Percentiles rank a stretch among this genome's conserved stretches.
Evolutionary conservation across 2,888 invertebrate species (phyloP).

Genomic region (Pherbina coryleti): DNA sequence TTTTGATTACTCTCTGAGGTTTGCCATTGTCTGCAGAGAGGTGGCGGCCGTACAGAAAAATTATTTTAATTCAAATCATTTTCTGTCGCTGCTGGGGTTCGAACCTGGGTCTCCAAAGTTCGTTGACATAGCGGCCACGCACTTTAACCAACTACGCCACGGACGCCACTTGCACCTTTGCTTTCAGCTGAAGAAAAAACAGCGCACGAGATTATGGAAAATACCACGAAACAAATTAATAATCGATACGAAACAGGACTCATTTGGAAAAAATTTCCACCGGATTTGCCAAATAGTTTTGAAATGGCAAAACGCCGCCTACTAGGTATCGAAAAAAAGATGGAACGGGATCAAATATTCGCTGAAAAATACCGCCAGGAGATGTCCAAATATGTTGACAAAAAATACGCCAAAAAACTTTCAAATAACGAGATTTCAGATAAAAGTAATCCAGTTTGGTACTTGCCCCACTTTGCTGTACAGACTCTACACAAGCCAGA

Average conservation of each 20-base stretch:
- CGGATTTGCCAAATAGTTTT: conserved; percentile 39
- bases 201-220: conserved; percentile 24
- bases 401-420: conserved; percentile 48
- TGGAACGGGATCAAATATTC: conserved; percentile 39
- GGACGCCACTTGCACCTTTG: not conserved
- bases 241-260: conserved; percentile 42
- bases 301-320: conserved; percentile 44
- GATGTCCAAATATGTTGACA: conserved; percentile 44
- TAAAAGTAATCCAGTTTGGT: conserved; percentile 48
- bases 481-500: conserved; percentile 53
- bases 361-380: conserved; percentile 41
- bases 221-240: conserved; percentile 27
- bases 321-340: conserved; percentile 43
- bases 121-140: too few species aligned
- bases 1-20: too few species aligned
- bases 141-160: too few species aligned
- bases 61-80: too few species aligned
- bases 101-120: too few species aligned
- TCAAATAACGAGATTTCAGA: conserved; percentile 41
- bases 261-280: conserved; percentile 34
- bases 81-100: too few species aligned
- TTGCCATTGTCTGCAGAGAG: too few species aligned
- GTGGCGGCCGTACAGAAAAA: too few species aligned
- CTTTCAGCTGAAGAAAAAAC: conserved; percentile 36
- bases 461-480: conserved; percentile 55